Evolutionary conservation across 2,797 vertebrate genomes (phyloP), one percentile per base, ranked within the genome.

Genomic region (Scolopax rusticola): DNA sequence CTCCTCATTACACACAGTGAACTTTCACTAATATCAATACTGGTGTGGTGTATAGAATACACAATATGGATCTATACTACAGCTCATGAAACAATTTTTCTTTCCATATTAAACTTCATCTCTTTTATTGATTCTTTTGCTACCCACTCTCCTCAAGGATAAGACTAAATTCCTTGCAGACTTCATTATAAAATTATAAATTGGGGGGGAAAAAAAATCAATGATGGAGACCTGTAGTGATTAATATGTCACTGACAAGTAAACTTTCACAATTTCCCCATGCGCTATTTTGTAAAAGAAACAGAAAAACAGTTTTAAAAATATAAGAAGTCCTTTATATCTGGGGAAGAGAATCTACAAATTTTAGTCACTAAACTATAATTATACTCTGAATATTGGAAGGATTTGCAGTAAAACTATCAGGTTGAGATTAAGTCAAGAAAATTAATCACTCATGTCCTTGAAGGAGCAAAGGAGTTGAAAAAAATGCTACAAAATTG

Each of bases 371-470:
- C 97, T 95, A 96, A 97, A 97, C 64, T 91, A 59, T 96, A 95
- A 96, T 89, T 92, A 92, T 75, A 73, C 81, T 87, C 91, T 93
- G 83, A 96, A 93, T 84, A 69, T 85, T 96, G 93, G 91, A 97
- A 96, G 77, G 63, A 96, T 95, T 97, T 97, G 95, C 84, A 92
- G 86, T 90, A 95, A 98, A 97, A 97, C 92, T 96, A 93, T 89
- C 76, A 91, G 54, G 94, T 94, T 97, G 84, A 96, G 83, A 97
- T 97, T 97, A 97, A 94, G 77, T 98, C 91, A 97, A 97, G 96
- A 96, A 97, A 97, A 97, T 96, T 93, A 97, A 97, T 97, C 96
- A 96, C 87, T 97, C 3, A 0, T 93, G 83, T 90, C 81, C 82
- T 83, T 91, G 65, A 96, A 92, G 68, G 90, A 93, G 64, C n/a